These are phyloP conservation scores for Carassius gibelio DNA, from an alignment of 2,113 vertebrate species.

Conservation along the genomic window DNA sequence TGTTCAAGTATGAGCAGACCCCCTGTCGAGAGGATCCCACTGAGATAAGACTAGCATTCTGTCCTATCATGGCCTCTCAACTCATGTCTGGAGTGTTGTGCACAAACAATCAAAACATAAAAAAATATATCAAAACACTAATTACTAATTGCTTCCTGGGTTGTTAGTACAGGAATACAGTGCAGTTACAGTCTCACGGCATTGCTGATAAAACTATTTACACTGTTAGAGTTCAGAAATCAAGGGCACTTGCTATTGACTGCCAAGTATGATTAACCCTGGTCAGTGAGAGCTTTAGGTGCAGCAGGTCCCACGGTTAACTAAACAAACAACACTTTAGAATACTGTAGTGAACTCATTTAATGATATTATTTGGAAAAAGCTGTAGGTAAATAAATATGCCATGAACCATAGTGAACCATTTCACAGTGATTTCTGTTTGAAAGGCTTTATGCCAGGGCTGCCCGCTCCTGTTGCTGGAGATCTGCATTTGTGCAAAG, in stretches of 20 bases:
- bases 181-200: not conserved
- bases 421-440: not conserved
- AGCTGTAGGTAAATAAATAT: not conserved
- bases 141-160: not conserved
- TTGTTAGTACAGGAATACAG: not conserved
- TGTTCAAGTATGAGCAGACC: not conserved
- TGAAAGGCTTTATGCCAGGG: not conserved
- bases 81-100: not conserved
- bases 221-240: constrained; percentile 7
- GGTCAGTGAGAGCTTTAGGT: not conserved
- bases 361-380: not conserved
- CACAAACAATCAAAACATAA: not conserved
- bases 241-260: constrained; percentile 12
- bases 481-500: not conserved
- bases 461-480: not conserved
- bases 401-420: not conserved
- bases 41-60: constrained; percentile 9
- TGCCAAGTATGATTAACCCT: constrained; percentile 38
- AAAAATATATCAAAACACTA: not conserved
- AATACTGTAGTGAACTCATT: not conserved
- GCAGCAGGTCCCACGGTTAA: not conserved
- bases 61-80: not conserved
- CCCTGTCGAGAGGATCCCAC: not conserved
- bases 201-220: constrained; percentile 15
- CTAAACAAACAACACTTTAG: not conserved